These are phyloP conservation scores for Melierax canorus DNA, from an alignment of 2,113 vertebrate species.

Conservation along the genomic window DNA sequence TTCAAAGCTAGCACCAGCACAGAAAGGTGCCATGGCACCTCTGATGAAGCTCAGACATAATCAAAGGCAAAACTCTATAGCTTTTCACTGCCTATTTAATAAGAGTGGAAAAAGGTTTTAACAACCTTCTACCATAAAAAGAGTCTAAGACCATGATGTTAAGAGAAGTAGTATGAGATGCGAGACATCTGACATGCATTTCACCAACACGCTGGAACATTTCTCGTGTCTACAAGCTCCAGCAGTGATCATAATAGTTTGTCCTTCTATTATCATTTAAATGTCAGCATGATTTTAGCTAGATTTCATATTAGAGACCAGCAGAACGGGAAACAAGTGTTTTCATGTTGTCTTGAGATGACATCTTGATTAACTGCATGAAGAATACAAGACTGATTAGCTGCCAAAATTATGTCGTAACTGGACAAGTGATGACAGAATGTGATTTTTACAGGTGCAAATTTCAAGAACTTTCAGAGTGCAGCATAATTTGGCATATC, in stretches of 20 bases:
- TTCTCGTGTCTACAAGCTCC: neutral
- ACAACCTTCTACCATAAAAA: neutral
- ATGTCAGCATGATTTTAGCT: neutral
- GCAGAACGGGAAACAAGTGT: neutral
- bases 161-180: neutral
- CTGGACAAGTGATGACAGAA: neutral
- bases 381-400: neutral
- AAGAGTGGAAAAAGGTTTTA: neutral
- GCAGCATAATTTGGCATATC: no score
- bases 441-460: neutral
- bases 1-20: neutral
- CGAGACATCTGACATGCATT: fast-evolving
- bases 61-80: neutral
- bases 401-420: neutral
- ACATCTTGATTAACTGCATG: neutral
- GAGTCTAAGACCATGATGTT: neutral
- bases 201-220: neutral
- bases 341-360: neutral
- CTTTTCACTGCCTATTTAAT: neutral
- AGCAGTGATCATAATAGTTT: neutral
- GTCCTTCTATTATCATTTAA: neutral
- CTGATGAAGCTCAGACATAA: neutral
- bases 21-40: neutral
- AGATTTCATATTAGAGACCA: neutral
- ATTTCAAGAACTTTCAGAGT: neutral